phyloP scores from a whole-genome alignment of 2,113 vertebrate genomes.

The Hylia prasina region DNA sequence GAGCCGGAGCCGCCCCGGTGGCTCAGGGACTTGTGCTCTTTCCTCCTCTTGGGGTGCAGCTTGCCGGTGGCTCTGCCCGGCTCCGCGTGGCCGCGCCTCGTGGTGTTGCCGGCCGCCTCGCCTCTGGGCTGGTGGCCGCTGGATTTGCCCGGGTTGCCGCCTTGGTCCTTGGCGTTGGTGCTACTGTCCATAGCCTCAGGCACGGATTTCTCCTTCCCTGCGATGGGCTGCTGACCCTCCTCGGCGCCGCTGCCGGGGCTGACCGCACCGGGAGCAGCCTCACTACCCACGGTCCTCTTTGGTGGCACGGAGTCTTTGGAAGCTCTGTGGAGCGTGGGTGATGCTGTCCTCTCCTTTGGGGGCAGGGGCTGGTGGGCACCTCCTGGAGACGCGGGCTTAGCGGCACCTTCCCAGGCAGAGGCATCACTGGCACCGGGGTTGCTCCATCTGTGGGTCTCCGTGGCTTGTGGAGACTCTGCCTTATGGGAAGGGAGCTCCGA shows the following conservation, averaged over 20 bases:
- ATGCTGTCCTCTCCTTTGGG: slow-evolving; percentile 13
- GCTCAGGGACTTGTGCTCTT: slow-evolving; percentile 74
- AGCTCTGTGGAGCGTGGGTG: neutral
- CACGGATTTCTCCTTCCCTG: slow-evolving; percentile 54
- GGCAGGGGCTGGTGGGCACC: neutral
- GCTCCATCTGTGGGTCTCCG: neutral
- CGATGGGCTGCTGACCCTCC: neutral
- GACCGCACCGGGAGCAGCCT: fast-evolving
- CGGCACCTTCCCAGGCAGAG: slow-evolving; percentile 2
- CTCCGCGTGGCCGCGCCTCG: slow-evolving; percentile 39
- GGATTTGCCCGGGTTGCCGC: slow-evolving; percentile 47
- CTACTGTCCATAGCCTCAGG: slow-evolving; percentile 62
- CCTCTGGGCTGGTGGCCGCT: slow-evolving; percentile 36
- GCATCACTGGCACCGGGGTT: neutral
- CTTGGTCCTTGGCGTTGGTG: neutral
- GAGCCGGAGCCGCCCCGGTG: slow-evolving; percentile 72
- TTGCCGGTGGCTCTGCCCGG: slow-evolving; percentile 36
- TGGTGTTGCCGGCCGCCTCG: slow-evolving; percentile 42
- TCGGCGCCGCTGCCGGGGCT: neutral
- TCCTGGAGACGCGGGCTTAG: neutral
- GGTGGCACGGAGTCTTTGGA: neutral
- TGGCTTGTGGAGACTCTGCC: neutral
- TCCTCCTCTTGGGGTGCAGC: slow-evolving; percentile 77
- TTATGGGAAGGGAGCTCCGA: neutral
- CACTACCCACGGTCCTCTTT: neutral